Evolutionary conservation across 2,797 vertebrate species (phyloP), one percentile per base, ranked within the genome.

Genomic region (Pelobates cultripes): DNA sequence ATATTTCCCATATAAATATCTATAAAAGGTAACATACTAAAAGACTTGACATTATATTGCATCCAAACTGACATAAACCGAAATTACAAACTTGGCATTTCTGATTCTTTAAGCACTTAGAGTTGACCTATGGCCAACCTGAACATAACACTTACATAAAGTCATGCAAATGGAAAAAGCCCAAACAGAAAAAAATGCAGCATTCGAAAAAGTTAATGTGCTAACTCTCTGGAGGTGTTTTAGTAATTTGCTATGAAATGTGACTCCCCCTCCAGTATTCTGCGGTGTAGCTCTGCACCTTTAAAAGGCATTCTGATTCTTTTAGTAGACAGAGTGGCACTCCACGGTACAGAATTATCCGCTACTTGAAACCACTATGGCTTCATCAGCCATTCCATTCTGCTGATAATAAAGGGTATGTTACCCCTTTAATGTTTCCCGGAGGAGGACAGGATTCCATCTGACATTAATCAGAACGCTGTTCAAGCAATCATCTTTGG

Each of bases 401-500:
- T 55, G 10, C 41, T 72, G 60, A 82, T 68, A 73, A 74, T 68
- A 70, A 70, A 70, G 77, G 71, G 77, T 83, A 63, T 47, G 43
- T 78, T 78, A 79, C 55, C 77, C 78, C 77, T 73, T 75, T 70
- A 83, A 69, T 70, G 76, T 53, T 75, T 74, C 81, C 77, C 77
- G 17, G 43, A 78, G 69, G 71, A 78, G 41, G 57, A 75, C 71
- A 79, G 71, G 67, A 79, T 79, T 83, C 71, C 81, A 79, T 78
- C 77, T 83, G 71, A 70, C 81, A 79, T 83, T 77, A 78, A 79
- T 79, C 57, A 83, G 75, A 73, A 69, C 61, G 13, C 44, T 70
- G 76, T 70, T 64, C 53, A 42, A 43, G 51, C 76, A 75, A 76
- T 81, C 72, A 81, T 57, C 64, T 69, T 43, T 70, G 10, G 69